phyloP scores from a whole-genome alignment of 2,113 vertebrate genomes.

The Podocnemis expansa region DNA sequence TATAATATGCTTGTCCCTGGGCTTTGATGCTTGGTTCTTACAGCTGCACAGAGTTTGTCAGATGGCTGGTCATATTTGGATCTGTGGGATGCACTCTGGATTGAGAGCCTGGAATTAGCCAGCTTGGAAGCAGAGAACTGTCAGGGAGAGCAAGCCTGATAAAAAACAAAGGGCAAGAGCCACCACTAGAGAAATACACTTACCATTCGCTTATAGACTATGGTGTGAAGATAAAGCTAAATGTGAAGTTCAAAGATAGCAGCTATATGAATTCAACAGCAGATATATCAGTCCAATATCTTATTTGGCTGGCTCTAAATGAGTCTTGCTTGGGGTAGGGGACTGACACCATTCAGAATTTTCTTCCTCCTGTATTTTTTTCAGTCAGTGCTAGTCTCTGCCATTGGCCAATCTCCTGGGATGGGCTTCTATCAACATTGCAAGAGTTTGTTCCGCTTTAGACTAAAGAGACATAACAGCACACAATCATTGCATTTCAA shows the following conservation, averaged over 20 bases:
- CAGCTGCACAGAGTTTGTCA: not conserved
- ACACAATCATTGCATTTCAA: too few species aligned
- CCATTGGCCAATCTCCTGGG: not conserved
- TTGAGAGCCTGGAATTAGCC: not conserved
- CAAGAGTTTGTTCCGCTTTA: too few species aligned
- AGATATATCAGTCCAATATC: fast-evolving
- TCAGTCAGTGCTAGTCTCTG: not conserved
- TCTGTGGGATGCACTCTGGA: not conserved
- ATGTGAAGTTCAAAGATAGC: fast-evolving
- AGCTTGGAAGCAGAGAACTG: not conserved
- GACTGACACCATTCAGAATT: too few species aligned
- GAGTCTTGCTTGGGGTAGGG: fast-evolving
- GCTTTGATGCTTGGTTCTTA: not conserved
- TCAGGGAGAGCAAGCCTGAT: not conserved
- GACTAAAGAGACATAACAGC: too few species aligned
- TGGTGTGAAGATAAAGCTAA: fast-evolving
- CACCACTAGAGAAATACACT: not conserved
- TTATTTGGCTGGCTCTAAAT: fast-evolving
- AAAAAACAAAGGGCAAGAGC: not conserved
- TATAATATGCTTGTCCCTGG: fast-evolving
- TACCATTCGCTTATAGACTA: not conserved
- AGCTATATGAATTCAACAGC: fast-evolving
- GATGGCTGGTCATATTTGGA: not conserved
- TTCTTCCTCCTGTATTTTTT: too few species aligned
- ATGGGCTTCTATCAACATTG: too few species aligned